Percentiles rank a stretch among this genome's conserved stretches.
Evolutionary conservation across 2,113 vertebrate genomes (phyloP).

Genomic region (Columba livia): DNA sequence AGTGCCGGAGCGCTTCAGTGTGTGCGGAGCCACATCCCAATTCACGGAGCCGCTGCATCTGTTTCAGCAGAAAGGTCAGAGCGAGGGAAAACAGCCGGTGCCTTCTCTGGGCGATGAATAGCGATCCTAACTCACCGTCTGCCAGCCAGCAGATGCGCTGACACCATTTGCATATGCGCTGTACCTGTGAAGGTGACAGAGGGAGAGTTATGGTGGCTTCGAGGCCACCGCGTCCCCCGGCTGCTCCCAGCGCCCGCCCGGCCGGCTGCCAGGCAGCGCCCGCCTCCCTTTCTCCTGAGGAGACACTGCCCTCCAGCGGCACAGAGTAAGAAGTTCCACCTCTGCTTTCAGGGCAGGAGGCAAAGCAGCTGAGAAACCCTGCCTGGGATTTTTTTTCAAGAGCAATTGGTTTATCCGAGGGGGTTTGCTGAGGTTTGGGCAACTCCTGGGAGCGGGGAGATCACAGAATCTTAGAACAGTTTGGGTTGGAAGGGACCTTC

Average conservation of each 20-base stretch:
- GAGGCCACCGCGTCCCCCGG: not conserved
- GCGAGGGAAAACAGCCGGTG: constrained; percentile 34
- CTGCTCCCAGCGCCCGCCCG: not conserved
- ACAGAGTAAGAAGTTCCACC: not conserved
- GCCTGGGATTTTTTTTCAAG: not conserved
- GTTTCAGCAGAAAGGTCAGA: constrained; percentile 47
- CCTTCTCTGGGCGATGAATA: constrained; percentile 26
- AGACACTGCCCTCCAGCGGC: constrained; percentile 72
- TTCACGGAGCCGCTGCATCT: not conserved
- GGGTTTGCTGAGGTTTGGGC: not conserved
- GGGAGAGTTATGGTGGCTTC: not conserved
- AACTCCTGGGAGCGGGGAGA: not conserved
- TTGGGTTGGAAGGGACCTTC: too few species aligned
- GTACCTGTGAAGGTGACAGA: constrained; percentile 65
- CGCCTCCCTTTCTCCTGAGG: not conserved
- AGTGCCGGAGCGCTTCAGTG: not conserved
- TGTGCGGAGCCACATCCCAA: not conserved
- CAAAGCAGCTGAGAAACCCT: accelerated
- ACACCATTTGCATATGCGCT: constrained; percentile 37
- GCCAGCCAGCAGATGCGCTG: constrained; percentile 52
- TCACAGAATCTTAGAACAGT: too few species aligned
- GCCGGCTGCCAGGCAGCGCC: not conserved
- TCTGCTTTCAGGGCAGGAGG: not conserved
- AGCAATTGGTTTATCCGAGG: not conserved
- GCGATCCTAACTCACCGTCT: constrained; percentile 22